These are phyloP conservation scores for Semotilus atromaculatus DNA, from an alignment of 2,797 vertebrate genomes.

Conservation along the genomic window DNA sequence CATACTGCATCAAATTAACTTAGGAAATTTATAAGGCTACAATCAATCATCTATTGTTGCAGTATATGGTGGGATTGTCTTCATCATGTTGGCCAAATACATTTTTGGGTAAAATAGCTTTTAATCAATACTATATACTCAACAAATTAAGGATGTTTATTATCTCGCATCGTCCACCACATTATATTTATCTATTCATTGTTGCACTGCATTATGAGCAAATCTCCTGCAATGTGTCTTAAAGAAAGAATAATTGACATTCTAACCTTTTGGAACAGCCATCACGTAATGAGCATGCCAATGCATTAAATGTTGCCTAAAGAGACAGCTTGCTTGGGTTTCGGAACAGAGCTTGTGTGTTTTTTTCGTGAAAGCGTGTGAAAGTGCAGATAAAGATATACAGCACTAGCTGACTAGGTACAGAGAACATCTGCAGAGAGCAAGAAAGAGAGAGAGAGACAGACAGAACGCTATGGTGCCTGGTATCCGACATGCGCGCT, in stretches of 20 bases:
- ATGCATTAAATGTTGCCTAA: background rate
- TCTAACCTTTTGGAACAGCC: background rate
- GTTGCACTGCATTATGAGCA: background rate
- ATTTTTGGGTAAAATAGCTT: background rate
- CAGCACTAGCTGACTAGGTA: constrained; percentile 30
- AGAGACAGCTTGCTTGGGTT: background rate
- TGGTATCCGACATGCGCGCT: constrained; percentile 49
- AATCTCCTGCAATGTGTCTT: background rate
- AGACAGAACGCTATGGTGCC: constrained; percentile 21
- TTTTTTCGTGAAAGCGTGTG: background rate
- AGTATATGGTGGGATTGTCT: background rate
- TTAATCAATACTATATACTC: background rate
- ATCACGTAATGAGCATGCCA: background rate
- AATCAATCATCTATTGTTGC: background rate
- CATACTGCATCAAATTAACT: background rate
- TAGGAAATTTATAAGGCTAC: background rate
- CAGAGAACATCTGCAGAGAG: constrained; percentile 35
- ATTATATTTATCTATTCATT: background rate
- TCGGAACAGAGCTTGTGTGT: constrained; percentile 1
- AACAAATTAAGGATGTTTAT: background rate
- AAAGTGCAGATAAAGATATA: constrained; percentile 46
- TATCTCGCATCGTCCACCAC: background rate
- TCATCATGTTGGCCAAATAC: background rate
- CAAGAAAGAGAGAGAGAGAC: constrained; percentile 23
- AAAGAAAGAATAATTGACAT: background rate